Evolutionary conservation across 2,797 vertebrate species (phyloP).

Genomic region (Ptychadena robeensis): DNA sequence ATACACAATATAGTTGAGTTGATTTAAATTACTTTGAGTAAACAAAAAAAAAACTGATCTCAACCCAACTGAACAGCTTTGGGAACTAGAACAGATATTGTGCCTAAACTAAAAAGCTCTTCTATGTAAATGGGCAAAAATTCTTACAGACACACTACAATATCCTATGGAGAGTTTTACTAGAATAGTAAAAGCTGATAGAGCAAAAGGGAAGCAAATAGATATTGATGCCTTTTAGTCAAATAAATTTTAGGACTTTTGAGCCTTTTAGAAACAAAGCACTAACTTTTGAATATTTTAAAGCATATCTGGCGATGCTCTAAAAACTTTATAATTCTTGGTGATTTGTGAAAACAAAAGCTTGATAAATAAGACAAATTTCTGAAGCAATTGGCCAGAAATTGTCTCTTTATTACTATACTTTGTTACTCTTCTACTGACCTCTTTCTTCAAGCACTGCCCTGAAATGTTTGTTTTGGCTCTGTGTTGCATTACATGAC

Average conservation of each 20-base stretch:
- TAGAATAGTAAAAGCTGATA: no score
- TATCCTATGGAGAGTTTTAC: no score
- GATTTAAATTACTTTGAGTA: no score
- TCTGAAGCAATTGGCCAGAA: not conserved
- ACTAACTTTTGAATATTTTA: not conserved
- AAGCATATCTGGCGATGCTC: not conserved
- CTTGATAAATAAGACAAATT: not conserved
- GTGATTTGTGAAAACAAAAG: not conserved
- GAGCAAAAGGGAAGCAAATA: no score
- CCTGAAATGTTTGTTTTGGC: not conserved
- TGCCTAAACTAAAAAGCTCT: no score
- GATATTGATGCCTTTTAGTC: no score
- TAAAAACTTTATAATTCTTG: not conserved
- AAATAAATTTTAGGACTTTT: not conserved
- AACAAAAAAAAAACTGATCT: no score
- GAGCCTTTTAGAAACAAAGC: not conserved
- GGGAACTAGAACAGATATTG: no score
- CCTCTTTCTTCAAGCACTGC: not conserved
- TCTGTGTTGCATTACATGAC: slow-evolving; percentile 2
- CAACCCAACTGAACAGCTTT: no score
- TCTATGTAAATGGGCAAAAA: no score
- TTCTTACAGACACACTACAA: no score
- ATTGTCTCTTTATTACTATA: not conserved
- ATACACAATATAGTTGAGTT: no score
- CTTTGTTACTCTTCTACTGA: slow-evolving; percentile 1